phyloP scores from a whole-genome alignment of 2,888 invertebrate genomes.

The Leucozona laternaria region DNA sequence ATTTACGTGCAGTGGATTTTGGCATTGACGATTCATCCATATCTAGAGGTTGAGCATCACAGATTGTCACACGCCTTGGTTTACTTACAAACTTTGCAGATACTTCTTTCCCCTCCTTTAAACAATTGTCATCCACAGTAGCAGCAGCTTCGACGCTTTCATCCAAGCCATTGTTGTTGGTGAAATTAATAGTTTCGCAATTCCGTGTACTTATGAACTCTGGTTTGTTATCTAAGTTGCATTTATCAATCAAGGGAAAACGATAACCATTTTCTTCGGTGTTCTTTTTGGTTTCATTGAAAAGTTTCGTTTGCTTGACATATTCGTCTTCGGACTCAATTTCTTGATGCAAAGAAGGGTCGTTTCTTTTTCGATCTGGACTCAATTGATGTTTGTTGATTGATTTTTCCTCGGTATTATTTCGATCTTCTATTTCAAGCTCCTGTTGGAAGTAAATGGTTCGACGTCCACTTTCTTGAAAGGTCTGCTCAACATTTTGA shows the following conservation, averaged over 20 bases:
- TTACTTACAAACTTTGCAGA: slow-evolving; percentile 1
- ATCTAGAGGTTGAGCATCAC: slow-evolving; percentile 21
- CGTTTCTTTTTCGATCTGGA: background rate
- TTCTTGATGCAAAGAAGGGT: background rate
- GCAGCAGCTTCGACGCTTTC: background rate
- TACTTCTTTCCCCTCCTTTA: background rate
- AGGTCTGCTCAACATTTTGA: background rate
- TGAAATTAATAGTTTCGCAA: slow-evolving; percentile 24
- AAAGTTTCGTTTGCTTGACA: background rate
- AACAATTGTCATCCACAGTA: background rate
- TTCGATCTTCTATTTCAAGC: background rate
- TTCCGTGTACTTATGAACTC: background rate
- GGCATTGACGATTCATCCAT: slow-evolving; percentile 37
- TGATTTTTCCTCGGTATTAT: background rate
- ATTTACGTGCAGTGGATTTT: slow-evolving; percentile 31
- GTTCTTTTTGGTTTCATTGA: slow-evolving; percentile 35
- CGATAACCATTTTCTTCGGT: slow-evolving; percentile 7
- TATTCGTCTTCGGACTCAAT: background rate
- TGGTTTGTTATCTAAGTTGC: background rate
- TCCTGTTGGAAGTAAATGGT: background rate
- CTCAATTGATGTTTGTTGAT: background rate
- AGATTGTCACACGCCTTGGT: slow-evolving; percentile 44
- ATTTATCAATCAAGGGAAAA: background rate
- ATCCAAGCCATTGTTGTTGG: slow-evolving; percentile 17
- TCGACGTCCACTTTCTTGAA: background rate